Percentiles rank a stretch among this genome's conserved stretches.
These are phyloP conservation scores for Tokudaia muenninki DNA, from an alignment of 2,797 vertebrate genomes.

Conservation along the genomic window DNA sequence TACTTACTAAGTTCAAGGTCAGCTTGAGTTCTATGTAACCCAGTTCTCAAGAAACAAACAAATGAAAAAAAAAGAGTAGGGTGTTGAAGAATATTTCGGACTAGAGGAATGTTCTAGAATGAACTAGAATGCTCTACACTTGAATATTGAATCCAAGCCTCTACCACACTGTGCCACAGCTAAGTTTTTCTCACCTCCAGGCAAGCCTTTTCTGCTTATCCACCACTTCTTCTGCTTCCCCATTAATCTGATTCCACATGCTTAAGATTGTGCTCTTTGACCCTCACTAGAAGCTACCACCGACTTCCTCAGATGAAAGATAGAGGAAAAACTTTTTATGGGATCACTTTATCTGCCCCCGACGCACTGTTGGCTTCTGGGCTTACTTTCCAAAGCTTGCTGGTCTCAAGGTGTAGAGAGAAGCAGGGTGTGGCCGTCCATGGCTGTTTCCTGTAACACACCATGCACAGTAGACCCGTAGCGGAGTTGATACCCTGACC, in stretches of 20 bases:
- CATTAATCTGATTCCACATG: background rate
- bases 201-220: background rate
- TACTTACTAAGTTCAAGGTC: background rate
- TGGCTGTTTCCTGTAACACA: background rate
- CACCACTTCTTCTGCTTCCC: background rate
- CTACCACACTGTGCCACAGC: fast-evolving
- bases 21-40: background rate
- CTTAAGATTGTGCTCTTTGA: background rate
- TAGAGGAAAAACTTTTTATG: background rate
- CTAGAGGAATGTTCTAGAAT: background rate
- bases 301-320: background rate
- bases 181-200: background rate
- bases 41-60: background rate
- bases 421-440: too few relatives aligned
- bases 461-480: background rate
- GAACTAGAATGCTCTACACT: background rate
- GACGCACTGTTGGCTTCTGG: background rate
- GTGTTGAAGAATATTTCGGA: too few relatives aligned
- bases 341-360: background rate
- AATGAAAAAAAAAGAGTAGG: background rate
- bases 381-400: background rate
- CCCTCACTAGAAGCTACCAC: background rate
- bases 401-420: background rate
- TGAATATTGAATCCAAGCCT: background rate
- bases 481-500: background rate